phyloP scores from a whole-genome alignment of 2,797 vertebrate species.

The Prionace glauca region DNA sequence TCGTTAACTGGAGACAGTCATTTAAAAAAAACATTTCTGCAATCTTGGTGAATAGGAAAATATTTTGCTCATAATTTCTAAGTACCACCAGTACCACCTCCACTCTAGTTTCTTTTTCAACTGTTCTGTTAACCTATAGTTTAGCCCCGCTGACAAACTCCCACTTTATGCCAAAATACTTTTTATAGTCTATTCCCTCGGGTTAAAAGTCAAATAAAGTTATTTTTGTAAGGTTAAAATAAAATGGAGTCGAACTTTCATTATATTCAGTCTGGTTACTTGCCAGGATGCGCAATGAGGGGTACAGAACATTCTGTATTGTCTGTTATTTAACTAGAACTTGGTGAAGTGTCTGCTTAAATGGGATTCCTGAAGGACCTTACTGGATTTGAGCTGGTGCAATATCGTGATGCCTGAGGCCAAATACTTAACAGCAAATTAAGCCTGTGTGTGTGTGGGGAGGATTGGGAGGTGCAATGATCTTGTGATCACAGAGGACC shows the following conservation, averaged over 20 bases:
- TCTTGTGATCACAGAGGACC: neutral
- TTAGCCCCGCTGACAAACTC: neutral
- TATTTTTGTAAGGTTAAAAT: neutral
- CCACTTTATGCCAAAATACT: neutral
- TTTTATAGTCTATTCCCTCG: neutral
- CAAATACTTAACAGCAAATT: neutral
- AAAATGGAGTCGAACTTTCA: neutral
- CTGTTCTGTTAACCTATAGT: neutral
- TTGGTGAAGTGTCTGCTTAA: neutral
- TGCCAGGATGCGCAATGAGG: neutral
- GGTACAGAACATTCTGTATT: neutral
- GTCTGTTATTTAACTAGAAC: neutral
- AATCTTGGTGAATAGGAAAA: neutral
- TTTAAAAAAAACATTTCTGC: no score
- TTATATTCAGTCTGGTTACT: neutral
- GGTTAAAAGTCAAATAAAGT: neutral
- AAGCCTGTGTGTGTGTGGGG: neutral
- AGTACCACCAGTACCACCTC: neutral
- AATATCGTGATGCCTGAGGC: neutral
- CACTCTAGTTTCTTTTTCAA: neutral
- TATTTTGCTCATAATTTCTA: neutral
- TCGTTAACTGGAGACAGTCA: neutral
- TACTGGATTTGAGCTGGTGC: neutral
- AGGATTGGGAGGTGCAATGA: neutral
- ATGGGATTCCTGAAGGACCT: neutral